Evolutionary conservation across 2,888 invertebrate species (phyloP).

Genomic region (Cerceris ruficornis): DNA sequence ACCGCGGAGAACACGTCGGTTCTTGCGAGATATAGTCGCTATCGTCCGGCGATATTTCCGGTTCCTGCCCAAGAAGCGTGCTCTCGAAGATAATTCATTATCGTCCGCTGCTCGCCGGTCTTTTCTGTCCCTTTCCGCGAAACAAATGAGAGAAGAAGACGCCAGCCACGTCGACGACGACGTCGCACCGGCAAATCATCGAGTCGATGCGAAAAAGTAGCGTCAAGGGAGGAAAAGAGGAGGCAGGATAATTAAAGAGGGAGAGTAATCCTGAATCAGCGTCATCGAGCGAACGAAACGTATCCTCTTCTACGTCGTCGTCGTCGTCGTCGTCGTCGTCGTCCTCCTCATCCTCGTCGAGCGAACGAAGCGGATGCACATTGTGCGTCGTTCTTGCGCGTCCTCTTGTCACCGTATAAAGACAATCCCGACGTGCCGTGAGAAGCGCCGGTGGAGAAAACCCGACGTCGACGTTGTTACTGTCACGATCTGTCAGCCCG

Average conservation of each 20-base stretch:
- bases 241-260: slow-evolving; percentile 66
- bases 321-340: slow-evolving; percentile 10
- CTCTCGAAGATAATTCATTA: slow-evolving; percentile 76
- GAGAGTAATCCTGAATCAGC: slow-evolving; percentile 68
- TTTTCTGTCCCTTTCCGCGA: slow-evolving; percentile 56
- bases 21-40: slow-evolving; percentile 73
- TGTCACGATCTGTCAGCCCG: slow-evolving; percentile 28
- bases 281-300: slow-evolving; percentile 66
- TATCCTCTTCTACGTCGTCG: slow-evolving; percentile 28
- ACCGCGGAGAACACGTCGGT: slow-evolving; percentile 45
- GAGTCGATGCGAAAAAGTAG: slow-evolving; percentile 21
- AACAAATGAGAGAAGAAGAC: slow-evolving; percentile 65
- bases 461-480: slow-evolving; percentile 35
- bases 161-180: slow-evolving; percentile 50
- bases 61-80: slow-evolving; percentile 80
- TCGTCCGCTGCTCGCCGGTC: slow-evolving; percentile 61
- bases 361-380: slow-evolving; percentile 64
- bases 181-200: slow-evolving; percentile 12
- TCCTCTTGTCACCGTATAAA: slow-evolving; percentile 54
- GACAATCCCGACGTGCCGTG: slow-evolving; percentile 36
- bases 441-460: slow-evolving; percentile 39
- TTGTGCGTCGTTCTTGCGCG: slow-evolving; percentile 62
- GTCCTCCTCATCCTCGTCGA: slow-evolving; percentile 46
- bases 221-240: slow-evolving; percentile 38
- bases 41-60: slow-evolving; percentile 77